Base-by-base conservation (phyloP, 1,140 invertebrate genomes). In the Rhagoletis pomonella region DNA sequence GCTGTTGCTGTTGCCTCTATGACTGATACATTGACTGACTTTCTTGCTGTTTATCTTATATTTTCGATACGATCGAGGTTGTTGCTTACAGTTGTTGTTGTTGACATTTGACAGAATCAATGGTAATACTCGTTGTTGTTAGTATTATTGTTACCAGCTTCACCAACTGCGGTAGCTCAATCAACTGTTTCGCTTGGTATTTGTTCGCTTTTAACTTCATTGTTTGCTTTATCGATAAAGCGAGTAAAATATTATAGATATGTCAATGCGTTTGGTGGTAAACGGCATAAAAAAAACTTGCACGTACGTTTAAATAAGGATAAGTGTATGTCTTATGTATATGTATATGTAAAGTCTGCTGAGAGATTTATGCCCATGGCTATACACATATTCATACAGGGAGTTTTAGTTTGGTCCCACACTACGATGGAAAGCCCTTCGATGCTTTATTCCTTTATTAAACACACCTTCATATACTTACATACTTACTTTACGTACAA, bases 211-310 rank as follows among this genome's bases (percentile, higher is more conserved):
- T 73, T 73, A 39, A 73, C 67, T 73, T 73, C 14, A 73, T 73
- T 73, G 67, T 73, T 73, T 73, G 67, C 67, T 17, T 73, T 73
- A 73, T 73, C 67, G 67, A 73, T 73, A 73, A 73, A 14, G 39
- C 67, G 44, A 73, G 42, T 73, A 73, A 73, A 73, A 73, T 73
- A 73, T 73, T 73, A 73, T n/a, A n/a, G n/a, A n/a, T 42, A 73
- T 73, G 44, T 73, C 67, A 73, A 44, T 73, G 67, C 42, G 39
- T 73, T 73, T 73, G 67, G 39, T 42, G 5, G 1, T 29, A 29
- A 29, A 29, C 6, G 67, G 67, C 42, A 14, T 10, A 39, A 67
- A 73, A n/a, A 29, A 47, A 0, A 55, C 50, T 14, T 1, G 12
- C 42, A 69, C 39, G 19, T 7, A 62, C 3, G 19, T n/a, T 19